Evolutionary conservation across 2,113 vertebrate genomes (phyloP).

Genomic region (Stomatorhinus ivindoensis): DNA sequence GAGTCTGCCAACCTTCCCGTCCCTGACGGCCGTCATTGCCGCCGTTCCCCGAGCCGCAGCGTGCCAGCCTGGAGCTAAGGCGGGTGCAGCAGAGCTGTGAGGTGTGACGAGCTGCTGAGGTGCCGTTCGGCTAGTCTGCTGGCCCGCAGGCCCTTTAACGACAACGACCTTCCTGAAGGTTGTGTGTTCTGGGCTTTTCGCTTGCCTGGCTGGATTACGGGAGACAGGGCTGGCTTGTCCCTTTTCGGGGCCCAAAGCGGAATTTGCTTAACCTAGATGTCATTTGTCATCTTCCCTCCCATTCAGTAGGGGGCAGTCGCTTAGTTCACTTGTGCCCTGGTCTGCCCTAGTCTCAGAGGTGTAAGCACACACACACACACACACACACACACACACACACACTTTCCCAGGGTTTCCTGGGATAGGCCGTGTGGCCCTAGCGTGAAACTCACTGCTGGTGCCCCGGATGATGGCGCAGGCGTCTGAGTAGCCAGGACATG

Average conservation of each 20-base stretch:
- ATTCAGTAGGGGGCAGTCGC: neutral
- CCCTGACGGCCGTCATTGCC: neutral
- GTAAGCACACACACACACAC: neutral
- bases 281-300: neutral
- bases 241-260: neutral
- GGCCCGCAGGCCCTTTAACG: neutral
- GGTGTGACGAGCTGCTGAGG: neutral
- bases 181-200: neutral
- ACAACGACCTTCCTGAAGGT: neutral
- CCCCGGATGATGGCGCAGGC: constrained; percentile 72
- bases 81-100: neutral
- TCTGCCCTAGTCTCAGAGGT: neutral
- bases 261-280: neutral
- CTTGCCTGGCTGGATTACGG: neutral
- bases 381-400: neutral
- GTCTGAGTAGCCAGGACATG: constrained; percentile 72
- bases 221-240: neutral
- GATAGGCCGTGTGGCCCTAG: neutral
- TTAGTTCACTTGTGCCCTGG: neutral
- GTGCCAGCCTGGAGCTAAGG: neutral
- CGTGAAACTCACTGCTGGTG: constrained; percentile 69
- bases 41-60: neutral
- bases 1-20: constrained; percentile 26
- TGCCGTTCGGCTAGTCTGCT: neutral
- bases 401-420: neutral